Evolutionary conservation across 1,140 invertebrate species (phyloP).

Genomic region (Agraylea sexmaculata): DNA sequence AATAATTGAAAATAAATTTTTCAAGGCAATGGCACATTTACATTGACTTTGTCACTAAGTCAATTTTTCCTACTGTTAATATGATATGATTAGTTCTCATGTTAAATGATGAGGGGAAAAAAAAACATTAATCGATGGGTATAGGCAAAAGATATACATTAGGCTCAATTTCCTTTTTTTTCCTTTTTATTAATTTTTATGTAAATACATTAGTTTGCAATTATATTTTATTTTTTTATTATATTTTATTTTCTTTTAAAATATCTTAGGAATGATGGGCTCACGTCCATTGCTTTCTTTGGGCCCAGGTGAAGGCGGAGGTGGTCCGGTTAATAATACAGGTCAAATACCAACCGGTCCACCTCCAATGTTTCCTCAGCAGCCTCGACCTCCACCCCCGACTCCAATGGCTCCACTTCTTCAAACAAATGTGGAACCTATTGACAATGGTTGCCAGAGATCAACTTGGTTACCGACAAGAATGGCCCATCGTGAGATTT

Average conservation of each 20-base stretch:
- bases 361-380: constrained; percentile 28
- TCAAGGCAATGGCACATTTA: too few species aligned
- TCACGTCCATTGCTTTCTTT: constrained; percentile 8
- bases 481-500: constrained; percentile 53
- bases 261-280: constrained; percentile 9
- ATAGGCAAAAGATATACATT: background rate
- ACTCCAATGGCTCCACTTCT: constrained; percentile 24
- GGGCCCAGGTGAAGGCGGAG: constrained; percentile 5
- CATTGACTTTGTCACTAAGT: too few species aligned
- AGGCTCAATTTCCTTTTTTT: constrained; percentile 6
- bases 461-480: constrained; percentile 46
- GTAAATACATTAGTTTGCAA: background rate
- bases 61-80: too few species aligned
- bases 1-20: too few species aligned
- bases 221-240: constrained; percentile 3
- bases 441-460: constrained; percentile 33
- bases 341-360: constrained; percentile 29
- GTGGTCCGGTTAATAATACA: constrained; percentile 1
- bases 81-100: too few species aligned
- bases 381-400: constrained; percentile 30
- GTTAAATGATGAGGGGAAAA: too few species aligned
- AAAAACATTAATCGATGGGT: too few species aligned
- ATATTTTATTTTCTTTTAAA: constrained; percentile 10
- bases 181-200: constrained; percentile 13
- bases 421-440: constrained; percentile 35